Base-by-base conservation (phyloP, 2,888 invertebrate species). In the Chloroclystis v-ata region DNA sequence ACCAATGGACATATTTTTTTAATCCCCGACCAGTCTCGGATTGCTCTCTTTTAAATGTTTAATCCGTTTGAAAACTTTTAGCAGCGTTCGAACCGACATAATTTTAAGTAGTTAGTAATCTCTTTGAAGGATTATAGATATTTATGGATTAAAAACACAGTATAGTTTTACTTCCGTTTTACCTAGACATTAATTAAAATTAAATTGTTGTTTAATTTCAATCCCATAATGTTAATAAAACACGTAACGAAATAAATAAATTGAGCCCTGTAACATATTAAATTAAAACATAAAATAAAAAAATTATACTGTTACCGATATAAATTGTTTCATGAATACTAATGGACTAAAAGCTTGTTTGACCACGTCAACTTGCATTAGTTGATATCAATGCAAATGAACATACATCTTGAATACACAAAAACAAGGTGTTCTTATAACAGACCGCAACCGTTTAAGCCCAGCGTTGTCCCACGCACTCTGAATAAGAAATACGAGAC, bases 401-500 rank as follows among this genome's bases (percentile, higher is more conserved):
- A n/a, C 29, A 32, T 40, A 41, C 40, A 26, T 11, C 20, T 37
- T 45, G 24, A 29, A 39, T 49, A 51, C 49, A 50, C 38, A 51
- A 44, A 59, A 63, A 62, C 75, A 82, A 83, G 82, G 82, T 83
- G 83, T 71, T 66, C 53, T 44, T 33, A 4, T 62, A 78, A 79
- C 76, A 66, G 71, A 67, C 61, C 59, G 61, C 55, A 65, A 67
- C 61, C 61, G 62, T 70, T 81, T 75, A 61, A 75, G 74, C 69
- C 54, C n/a, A n/a, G 53, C 63, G 51, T 10, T 54, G 68, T 87
- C 87, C 87, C 87, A 87, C 87, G 87, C 87, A 77, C 66, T 69
- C 77, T 79, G 86, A 86, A 87, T 86, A 84, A 85, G 87, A 86
- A 87, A 87, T 82, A 85, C 76, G 86, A 87, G 73, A 83, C 71